Base-by-base conservation (phyloP, 1,140 invertebrate genomes). In the Rhyacophila brunnea region DNA sequence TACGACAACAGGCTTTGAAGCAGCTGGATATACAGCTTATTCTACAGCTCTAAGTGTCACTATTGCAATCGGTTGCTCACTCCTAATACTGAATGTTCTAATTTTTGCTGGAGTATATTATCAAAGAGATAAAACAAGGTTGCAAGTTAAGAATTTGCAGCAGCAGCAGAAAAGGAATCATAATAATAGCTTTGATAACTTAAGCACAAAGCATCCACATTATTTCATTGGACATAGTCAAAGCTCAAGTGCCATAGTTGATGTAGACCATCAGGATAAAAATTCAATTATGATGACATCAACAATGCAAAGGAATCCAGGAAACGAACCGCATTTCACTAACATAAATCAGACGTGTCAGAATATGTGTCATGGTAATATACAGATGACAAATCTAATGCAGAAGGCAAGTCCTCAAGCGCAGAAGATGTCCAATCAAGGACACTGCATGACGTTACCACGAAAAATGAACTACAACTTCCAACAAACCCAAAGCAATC, bases 21-120 rank as follows among this genome's bases (percentile, higher is more conserved):
- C 87, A 0, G 87, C 88, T n/a, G 86, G 87, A 58, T 89, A 88
- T 66, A 86, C 87, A 0, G 87, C 87, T 0, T 92, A 92, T 69
- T 90, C 87, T 2, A 93, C 91, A 1, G 90, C 90, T 2, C 71
- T 94, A 1, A 90, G 88, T 67, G 87, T 95, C 4, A 94, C 91
- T 2, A 92, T 95, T 59, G 91, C 91, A 1, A 91, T 95, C 20
- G 93, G 93, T 1, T 93, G 91, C 68, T 90, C 89, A 0, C 74
- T 96, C 13, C 79, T 94, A 10, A 88, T 94, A 45, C 74, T 94
- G 6, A 94, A 95, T 71, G 86, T 94, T 6, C 80, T 94, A 3
- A 91, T 94, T 61, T 93, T 93, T 66, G 90, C 90, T 36, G 90
- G 82, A 1, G 89, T 94, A 1, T 93, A 92, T 71, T 93, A 93